These are phyloP conservation scores for Oxycera nigricornis DNA, from an alignment of 2,888 invertebrate species.

Conservation along the genomic window DNA sequence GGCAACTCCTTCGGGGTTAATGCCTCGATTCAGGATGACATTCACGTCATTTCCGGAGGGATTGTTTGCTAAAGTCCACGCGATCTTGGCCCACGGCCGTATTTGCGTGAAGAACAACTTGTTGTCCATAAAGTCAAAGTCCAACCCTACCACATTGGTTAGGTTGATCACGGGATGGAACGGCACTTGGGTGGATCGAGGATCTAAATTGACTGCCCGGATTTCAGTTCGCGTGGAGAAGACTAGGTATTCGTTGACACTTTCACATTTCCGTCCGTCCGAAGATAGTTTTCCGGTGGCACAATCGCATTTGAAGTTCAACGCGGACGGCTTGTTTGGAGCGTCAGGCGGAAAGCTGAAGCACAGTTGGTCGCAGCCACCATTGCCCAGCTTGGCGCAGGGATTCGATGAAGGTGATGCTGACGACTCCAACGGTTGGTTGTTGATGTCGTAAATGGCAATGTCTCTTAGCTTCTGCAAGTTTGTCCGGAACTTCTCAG, in stretches of 20 bases:
- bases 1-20: slow-evolving; percentile 92
- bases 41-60: slow-evolving; percentile 71
- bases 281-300: slow-evolving; percentile 80
- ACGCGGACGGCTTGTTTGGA: slow-evolving; percentile 59
- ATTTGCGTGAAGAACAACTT: slow-evolving; percentile 93
- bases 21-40: slow-evolving; percentile 77
- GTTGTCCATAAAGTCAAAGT: slow-evolving; percentile 90
- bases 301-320: slow-evolving; percentile 84
- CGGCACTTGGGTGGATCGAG: slow-evolving; percentile 79
- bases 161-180: slow-evolving; percentile 85
- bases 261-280: slow-evolving; percentile 77
- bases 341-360: slow-evolving; percentile 84
- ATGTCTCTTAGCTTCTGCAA: slow-evolving; percentile 87
- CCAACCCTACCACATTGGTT: slow-evolving; percentile 93
- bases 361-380: slow-evolving; percentile 93
- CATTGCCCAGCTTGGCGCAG: slow-evolving; percentile 77
- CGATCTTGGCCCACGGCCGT: slow-evolving; percentile 87
- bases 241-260: slow-evolving; percentile 87
- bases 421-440: slow-evolving; percentile 80
- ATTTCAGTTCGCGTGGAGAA: slow-evolving; percentile 95
- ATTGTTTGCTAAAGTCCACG: slow-evolving; percentile 76
- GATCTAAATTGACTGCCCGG: slow-evolving; percentile 87
- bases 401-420: slow-evolving; percentile 68
- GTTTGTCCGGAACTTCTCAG: slow-evolving; percentile 79
- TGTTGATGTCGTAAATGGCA: slow-evolving; percentile 86